Base-by-base conservation (phyloP, 2,888 invertebrate species). In the Acanthosepion pharaonis region DNA sequence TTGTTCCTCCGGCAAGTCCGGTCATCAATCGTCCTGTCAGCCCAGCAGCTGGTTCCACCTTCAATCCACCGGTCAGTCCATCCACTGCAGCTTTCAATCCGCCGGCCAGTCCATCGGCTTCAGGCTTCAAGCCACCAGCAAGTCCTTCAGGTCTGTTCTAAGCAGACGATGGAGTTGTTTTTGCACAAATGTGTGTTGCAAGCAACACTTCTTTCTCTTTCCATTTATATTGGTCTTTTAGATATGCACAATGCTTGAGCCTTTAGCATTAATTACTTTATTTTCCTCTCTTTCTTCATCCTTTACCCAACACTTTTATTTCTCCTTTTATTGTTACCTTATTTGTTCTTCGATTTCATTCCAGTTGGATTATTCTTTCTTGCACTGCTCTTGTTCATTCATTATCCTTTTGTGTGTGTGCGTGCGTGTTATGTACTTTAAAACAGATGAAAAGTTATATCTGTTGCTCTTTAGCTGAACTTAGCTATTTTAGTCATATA, bases 1-100 rank as follows among this genome's bases (percentile, higher is more conserved):
- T 93, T 93, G 93, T 93, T 53, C 93, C 93, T 51, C 93, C 93
- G 48, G 93, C 93, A 53, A 93, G 93, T 93, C 93, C 93, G 53
- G 93, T 53, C 49, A n/a, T 93, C 94, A 92, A 53, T 94, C 78
- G 92, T 94, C 95, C 55, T 91, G 94, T 94, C 55, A 94, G 94
- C 28, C 92, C 94, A 59, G 91, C 94, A 64, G 94, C 92, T 20
- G 64, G 94, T 93, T 94, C 95, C 55, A 93, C 94, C 48, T 78
- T 94, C 93, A 94, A 94, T 33, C 92, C 94, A 92, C 92, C 78
- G 51, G 94, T 59, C 51, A 94, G 94, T 78, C 91, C 94, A 94
- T 94, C 94, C 9, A 48, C 94, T 94, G 91, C 93, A 53, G 93
- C 93, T 93, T 93, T 93, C 49, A 93, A 93, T 93, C 93, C 93